phyloP scores from a whole-genome alignment of 2,888 invertebrate species.

The Eupelmus urozonus region DNA sequence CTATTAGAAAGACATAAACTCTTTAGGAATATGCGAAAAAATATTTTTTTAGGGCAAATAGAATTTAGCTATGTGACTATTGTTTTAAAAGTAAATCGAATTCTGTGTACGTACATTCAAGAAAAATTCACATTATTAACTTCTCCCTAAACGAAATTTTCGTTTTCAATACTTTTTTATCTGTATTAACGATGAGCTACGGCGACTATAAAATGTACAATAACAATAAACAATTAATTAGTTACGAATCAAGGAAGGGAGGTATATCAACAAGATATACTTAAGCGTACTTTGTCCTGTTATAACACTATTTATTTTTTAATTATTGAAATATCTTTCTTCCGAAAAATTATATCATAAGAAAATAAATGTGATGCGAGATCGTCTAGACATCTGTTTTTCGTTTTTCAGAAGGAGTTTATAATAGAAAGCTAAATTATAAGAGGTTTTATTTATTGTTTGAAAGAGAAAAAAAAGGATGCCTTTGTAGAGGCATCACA shows the following conservation, averaged over 20 bases:
- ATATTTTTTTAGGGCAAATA: conserved; percentile 46
- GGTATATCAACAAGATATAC: not conserved
- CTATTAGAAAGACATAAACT: conserved; percentile 14
- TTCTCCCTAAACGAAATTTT: not conserved
- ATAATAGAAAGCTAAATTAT: conserved; percentile 5
- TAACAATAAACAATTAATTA: not conserved
- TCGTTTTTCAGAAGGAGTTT: not conserved
- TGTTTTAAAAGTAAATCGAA: conserved; percentile 1
- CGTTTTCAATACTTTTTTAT: not conserved
- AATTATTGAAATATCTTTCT: conserved; percentile 59
- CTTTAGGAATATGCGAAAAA: conserved; percentile 18
- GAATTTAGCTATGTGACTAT: conserved; percentile 7
- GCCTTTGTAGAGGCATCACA: conserved; percentile 33
- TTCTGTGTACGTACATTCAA: not conserved
- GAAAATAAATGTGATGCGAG: not conserved
- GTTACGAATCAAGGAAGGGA: not conserved
- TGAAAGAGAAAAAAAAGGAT: conserved; percentile 20
- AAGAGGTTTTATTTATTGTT: conserved; percentile 36
- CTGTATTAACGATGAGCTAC: not conserved
- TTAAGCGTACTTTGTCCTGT: conserved; percentile 59
- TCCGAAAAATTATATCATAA: conserved; percentile 55
- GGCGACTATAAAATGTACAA: conserved; percentile 17
- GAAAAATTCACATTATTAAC: too few species aligned
- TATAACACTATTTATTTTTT: conserved; percentile 64
- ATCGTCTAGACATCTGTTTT: not conserved